Percentiles rank a stretch among this genome's conserved stretches.
phyloP scores from a whole-genome alignment of 1,140 invertebrate species.

The Drosophila chauvacae region DNA sequence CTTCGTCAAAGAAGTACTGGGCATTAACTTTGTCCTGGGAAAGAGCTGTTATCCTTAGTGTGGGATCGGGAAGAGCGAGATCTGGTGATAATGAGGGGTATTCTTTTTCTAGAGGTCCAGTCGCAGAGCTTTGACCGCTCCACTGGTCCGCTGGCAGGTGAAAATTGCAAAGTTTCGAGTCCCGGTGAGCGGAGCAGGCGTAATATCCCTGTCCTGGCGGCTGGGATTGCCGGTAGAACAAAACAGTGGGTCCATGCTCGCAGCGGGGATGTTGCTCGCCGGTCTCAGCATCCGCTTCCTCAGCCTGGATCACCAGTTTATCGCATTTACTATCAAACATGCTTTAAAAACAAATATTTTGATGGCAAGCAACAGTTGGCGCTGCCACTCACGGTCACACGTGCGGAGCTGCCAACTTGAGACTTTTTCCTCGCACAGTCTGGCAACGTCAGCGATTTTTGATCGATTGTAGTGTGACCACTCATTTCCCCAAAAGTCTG shows the following conservation, averaged over 20 bases:
- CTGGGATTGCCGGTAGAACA: slow-evolving; percentile 65
- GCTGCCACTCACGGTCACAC: not conserved
- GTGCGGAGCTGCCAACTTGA: not conserved
- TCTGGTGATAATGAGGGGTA: slow-evolving; percentile 21
- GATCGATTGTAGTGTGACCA: too few species aligned
- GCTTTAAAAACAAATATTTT: slow-evolving; percentile 3
- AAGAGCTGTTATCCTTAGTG: slow-evolving; percentile 87
- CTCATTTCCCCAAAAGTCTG: too few species aligned
- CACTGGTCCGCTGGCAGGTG: slow-evolving; percentile 46
- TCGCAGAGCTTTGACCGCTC: slow-evolving; percentile 3
- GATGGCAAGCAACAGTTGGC: slow-evolving; percentile 9
- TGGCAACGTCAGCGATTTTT: too few species aligned
- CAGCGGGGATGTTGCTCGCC: slow-evolving; percentile 51
- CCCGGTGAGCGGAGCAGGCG: slow-evolving; percentile 92
- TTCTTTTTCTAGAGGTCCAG: not conserved
- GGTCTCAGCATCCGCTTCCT: slow-evolving; percentile 32
- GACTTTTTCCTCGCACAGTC: too few species aligned
- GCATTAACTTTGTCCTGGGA: slow-evolving; percentile 90
- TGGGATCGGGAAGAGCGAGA: slow-evolving; percentile 83
- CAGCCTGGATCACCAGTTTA: slow-evolving; percentile 49
- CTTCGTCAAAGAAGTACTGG: slow-evolving; percentile 90
- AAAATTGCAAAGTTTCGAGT: slow-evolving; percentile 88
- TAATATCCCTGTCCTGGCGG: slow-evolving; percentile 87
- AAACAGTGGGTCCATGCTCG: slow-evolving; percentile 66
- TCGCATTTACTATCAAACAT: slow-evolving; percentile 32